Evolutionary conservation across 2,888 invertebrate genomes (phyloP), one percentile per base, ranked within the genome.

Genomic region (Cataglyphis cursor): DNA sequence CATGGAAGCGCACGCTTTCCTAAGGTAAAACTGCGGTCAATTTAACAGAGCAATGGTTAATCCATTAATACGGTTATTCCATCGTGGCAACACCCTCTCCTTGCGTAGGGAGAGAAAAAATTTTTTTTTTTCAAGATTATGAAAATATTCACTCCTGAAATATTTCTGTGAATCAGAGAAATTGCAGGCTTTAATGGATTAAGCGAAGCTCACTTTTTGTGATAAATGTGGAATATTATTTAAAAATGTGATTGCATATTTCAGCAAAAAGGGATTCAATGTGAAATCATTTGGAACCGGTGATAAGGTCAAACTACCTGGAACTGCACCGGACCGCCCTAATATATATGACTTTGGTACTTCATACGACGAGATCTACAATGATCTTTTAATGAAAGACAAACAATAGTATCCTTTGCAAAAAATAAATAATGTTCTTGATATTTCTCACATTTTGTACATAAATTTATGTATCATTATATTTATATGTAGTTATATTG

Each of bases 1-100:
- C 93, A 99, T 99, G 99, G 99, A 99, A 96, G 99, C 99, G 21
- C 99, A 99, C 95, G 98, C 98, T 83, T 99, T 99, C 95, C 95
- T 99, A 70, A 96, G 96, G 97, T 97, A 95, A 93, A 97, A 95
- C 93, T 24, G 57, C 28, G 41, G 6, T 38, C 51, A 0, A 51
- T 18, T 28, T 18, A 18, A 18, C 48, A 5, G 6, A 28, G n/a
- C 28, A 18, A 66, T 5, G 38, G 9, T 38, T 64, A 54, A 54
- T 10, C 41, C 57, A 10, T 68, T n/a, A 41, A 54, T 21, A 15
- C 28, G 3, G 18, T 70, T 62, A 4, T 12, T 18, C 12, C 18
- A 24, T 28, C 31, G 18, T 48, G 18, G 1, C 18, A 4, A n/a
- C 9, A 21, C n/a, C 10, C 35, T 54, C 3, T 28, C 9, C 1